Percentiles rank a stretch among this genome's conserved stretches.
Conservation (phyloP, 2,888 invertebrate species). For the Cabera pusaria region DNA sequence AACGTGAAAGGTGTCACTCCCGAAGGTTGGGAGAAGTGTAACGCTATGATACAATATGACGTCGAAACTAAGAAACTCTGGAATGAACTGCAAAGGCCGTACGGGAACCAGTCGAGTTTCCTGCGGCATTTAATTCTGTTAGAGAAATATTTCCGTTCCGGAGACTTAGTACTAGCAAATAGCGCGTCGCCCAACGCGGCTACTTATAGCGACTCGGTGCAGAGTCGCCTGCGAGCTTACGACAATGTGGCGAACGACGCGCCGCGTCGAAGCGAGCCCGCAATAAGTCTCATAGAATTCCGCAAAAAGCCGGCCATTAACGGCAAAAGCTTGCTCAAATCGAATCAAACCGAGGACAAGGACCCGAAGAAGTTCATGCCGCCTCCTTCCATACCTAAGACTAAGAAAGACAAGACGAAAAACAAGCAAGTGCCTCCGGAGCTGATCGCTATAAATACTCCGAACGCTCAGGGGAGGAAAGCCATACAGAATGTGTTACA, state of each 20-base stretch:
- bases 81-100: slow-evolving; percentile 92
- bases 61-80: slow-evolving; percentile 91
- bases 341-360: slow-evolving; percentile 61
- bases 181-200: slow-evolving; percentile 89
- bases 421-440: slow-evolving; percentile 79
- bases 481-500: slow-evolving; percentile 75
- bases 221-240: slow-evolving; percentile 89
- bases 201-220: slow-evolving; percentile 91
- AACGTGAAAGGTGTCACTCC: slow-evolving; percentile 88
- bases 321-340: slow-evolving; percentile 72
- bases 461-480: slow-evolving; percentile 67
- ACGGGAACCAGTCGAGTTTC: slow-evolving; percentile 94
- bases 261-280: slow-evolving; percentile 53
- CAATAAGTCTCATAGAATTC: slow-evolving; percentile 69
- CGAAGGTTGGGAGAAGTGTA: slow-evolving; percentile 93
- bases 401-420: slow-evolving; percentile 60
- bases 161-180: slow-evolving; percentile 89
- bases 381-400: slow-evolving; percentile 51
- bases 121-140: slow-evolving; percentile 90
- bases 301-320: slow-evolving; percentile 69
- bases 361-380: slow-evolving; percentile 64
- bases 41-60: slow-evolving; percentile 91
- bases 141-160: slow-evolving; percentile 92
- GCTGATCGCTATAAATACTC: slow-evolving; percentile 82
- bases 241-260: slow-evolving; percentile 82